phyloP scores from a whole-genome alignment of 2,888 invertebrate species.

The Spodoptera picta region DNA sequence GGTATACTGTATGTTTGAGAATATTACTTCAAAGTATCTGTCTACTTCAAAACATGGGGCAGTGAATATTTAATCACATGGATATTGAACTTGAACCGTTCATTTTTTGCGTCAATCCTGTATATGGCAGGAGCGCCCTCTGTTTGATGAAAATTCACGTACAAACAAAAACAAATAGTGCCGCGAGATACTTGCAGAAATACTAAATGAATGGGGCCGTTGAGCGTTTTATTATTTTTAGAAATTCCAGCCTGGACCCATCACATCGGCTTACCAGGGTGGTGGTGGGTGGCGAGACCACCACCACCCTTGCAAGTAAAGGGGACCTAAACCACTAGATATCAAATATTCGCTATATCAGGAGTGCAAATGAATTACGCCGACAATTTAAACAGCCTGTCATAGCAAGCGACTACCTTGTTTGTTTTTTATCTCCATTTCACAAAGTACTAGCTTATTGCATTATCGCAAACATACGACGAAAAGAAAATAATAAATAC shows the following conservation, averaged over 20 bases:
- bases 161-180: background rate
- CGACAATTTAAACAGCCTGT: background rate
- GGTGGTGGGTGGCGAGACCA: conserved; percentile 1
- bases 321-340: too few species aligned
- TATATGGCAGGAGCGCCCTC: too few species aligned
- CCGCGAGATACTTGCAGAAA: background rate
- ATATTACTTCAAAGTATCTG: too few species aligned
- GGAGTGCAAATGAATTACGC: background rate
- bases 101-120: too few species aligned
- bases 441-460: too few species aligned
- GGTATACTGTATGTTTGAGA: too few species aligned
- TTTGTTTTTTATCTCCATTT: too few species aligned
- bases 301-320: background rate
- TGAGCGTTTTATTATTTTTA: conserved; percentile 4
- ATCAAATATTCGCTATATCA: background rate
- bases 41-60: too few species aligned
- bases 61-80: too few species aligned
- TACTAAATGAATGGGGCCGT: background rate
- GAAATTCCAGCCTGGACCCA: background rate
- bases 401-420: too few species aligned
- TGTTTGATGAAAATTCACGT: background rate
- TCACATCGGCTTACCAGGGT: background rate
- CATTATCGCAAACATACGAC: background rate
- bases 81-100: too few species aligned
- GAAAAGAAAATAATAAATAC: too few species aligned